These are phyloP conservation scores for Acromyrmex charruanus DNA, from an alignment of 1,140 invertebrate species.

Conservation along the genomic window DNA sequence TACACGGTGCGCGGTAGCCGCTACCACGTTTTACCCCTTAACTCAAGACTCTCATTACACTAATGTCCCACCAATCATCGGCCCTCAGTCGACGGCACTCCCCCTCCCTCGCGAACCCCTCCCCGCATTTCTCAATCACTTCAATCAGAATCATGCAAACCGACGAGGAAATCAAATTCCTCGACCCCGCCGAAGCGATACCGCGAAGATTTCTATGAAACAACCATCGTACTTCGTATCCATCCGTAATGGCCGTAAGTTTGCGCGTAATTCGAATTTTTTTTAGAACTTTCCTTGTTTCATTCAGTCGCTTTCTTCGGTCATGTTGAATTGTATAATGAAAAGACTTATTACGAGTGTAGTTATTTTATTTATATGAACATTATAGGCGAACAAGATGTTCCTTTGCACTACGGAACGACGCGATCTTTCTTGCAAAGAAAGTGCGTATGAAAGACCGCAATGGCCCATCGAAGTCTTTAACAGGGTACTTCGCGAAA, in stretches of 20 bases:
- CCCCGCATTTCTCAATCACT: conserved; percentile 78
- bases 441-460: conserved; percentile 52
- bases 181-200: conserved; percentile 40
- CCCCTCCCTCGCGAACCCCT: conserved; percentile 61
- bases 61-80: conserved; percentile 84
- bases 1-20: conserved; percentile 76
- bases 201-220: conserved; percentile 54
- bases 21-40: conserved; percentile 84
- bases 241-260: background rate
- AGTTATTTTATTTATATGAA: conserved; percentile 36
- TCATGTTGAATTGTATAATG: background rate
- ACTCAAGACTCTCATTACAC: conserved; percentile 82
- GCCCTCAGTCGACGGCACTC: conserved; percentile 78
- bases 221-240: conserved; percentile 17
- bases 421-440: conserved; percentile 61
- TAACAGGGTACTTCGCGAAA: conserved; percentile 82
- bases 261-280: conserved; percentile 6
- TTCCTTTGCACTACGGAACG: conserved; percentile 1
- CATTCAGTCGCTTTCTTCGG: background rate
- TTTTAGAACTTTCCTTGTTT: background rate
- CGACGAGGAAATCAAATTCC: conserved; percentile 78
- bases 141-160: conserved; percentile 83
- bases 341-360: background rate
- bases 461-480: conserved; percentile 78
- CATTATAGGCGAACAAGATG: conserved; percentile 29